Base-by-base conservation (phyloP, 2,113 vertebrate species). In the Oryzias woworae region DNA sequence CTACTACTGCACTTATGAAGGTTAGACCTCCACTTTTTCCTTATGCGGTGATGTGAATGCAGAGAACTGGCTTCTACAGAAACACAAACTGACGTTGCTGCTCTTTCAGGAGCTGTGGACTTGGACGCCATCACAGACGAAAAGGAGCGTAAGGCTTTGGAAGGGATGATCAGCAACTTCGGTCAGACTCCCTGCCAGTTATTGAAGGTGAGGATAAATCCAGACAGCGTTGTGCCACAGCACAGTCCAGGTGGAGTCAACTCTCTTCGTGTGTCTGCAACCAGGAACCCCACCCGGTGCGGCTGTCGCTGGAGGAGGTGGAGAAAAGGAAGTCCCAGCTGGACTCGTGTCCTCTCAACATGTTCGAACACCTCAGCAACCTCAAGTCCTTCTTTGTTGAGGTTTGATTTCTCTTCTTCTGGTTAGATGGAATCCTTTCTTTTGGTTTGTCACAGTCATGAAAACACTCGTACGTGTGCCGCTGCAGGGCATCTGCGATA, bases 131-230 rank as follows among this genome's bases (percentile, higher is more conserved):
- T 99, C 85, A 96, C 94, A 20, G 95, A 98, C 61, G 96, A 98
- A 75, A 98, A 98, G 71, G 97, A 99, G 88, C 93, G 95, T 3
- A 99, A 98, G 67, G 96, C 96, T 58, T 68, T 99, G 82, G 97
- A 99, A 83, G 96, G 96, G 4, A 99, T 99, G 96, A 99, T 99
- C 90, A 99, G 94, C 79, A 98, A 98, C 92, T 99, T 99, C 81
- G 97, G 97, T 18, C 97, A 98, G 90, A 98, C 96, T 2, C 97
- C 96, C 2, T 99, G 97, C 75, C 97, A 99, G 63, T 82, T 99
- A 10, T 89, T 99, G 36, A 99, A 98, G 95, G 97, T 98, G 88
- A 36, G 31, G 5, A 26, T 4, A 6, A 28, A 6, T 36, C 36
- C 36, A 36, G 8, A 36, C 0, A 2, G 36, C 31, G 7, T 8